A percentile compares a stretch with the other conserved stretches of the same genome.
These are phyloP conservation scores for Phoxinus dragarum DNA, from an alignment of 2,797 vertebrate species.

Conservation along the genomic window DNA sequence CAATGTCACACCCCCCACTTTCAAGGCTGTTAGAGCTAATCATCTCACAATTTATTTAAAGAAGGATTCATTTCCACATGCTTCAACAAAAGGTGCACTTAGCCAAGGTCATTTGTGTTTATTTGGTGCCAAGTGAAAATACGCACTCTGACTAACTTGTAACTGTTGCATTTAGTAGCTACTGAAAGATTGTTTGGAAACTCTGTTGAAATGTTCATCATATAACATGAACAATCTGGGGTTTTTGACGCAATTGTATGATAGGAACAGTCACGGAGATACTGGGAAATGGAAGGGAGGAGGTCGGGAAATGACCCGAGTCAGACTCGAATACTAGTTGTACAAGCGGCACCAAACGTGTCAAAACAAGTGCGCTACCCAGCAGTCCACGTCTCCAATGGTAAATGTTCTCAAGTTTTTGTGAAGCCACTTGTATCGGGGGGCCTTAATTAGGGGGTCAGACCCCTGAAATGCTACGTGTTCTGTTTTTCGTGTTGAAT, in stretches of 20 bases:
- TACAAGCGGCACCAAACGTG: not conserved
- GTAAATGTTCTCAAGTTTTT: not conserved
- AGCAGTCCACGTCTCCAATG: not conserved
- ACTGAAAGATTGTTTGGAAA: constrained; percentile 25
- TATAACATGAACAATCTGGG: not conserved
- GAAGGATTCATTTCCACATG: constrained; percentile 51
- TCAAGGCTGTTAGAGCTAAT: constrained; percentile 56
- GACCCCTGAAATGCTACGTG: constrained; percentile 14
- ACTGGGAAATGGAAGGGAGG: constrained; percentile 19
- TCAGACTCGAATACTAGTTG: not conserved
- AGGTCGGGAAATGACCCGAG: constrained; percentile 7
- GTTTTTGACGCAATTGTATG: not conserved
- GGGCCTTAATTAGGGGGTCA: constrained; percentile 21
- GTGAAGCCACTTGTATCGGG: constrained; percentile 6
- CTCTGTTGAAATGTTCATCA: not conserved
- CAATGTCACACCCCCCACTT: constrained; percentile 44
- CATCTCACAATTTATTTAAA: constrained; percentile 48
- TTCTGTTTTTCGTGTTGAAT: constrained; percentile 36
- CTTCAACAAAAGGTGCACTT: constrained; percentile 4
- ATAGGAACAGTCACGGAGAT: not conserved
- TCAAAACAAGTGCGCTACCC: not conserved
- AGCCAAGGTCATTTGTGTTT: not conserved
- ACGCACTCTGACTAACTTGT: not conserved
- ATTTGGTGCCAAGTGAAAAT: constrained; percentile 12
- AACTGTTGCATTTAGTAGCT: constrained; percentile 9